These are phyloP conservation scores for Idaea straminata DNA, from an alignment of 2,888 invertebrate species.

Conservation along the genomic window DNA sequence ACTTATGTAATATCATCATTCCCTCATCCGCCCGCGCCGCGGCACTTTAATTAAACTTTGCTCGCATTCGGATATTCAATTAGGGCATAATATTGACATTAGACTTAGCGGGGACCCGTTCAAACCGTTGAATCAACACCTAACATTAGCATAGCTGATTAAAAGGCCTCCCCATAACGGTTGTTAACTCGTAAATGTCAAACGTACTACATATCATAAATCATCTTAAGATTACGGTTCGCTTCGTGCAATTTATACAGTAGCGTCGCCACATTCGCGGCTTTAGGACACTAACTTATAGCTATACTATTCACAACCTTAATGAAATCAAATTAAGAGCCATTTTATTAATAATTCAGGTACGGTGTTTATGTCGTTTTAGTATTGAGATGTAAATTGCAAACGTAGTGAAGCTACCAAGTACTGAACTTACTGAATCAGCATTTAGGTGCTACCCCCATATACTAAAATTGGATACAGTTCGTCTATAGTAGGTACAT, in stretches of 20 bases:
- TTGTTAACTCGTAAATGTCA: constrained; percentile 78
- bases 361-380: constrained; percentile 35
- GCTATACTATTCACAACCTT: constrained; percentile 34
- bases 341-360: constrained; percentile 24
- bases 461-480: constrained; percentile 59
- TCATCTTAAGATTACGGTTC: constrained; percentile 77
- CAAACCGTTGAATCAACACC: constrained; percentile 62
- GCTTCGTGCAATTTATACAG: constrained; percentile 59
- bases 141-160: constrained; percentile 79
- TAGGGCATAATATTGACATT: constrained; percentile 71
- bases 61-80: constrained; percentile 68
- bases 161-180: constrained; percentile 70
- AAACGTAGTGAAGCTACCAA: constrained; percentile 63
- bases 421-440: constrained; percentile 72
- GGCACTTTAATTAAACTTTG: constrained; percentile 63
- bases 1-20: constrained; percentile 33
- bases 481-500: constrained; percentile 43
- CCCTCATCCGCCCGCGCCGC: constrained; percentile 22
- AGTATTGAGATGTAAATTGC: constrained; percentile 44
- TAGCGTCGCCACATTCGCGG: constrained; percentile 26
- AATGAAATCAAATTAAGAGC: constrained; percentile 25
- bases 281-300: constrained; percentile 39
- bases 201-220: constrained; percentile 74
- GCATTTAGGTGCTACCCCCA: constrained; percentile 62
- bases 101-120: constrained; percentile 53